A percentile compares a stretch with the other conserved stretches of the same genome.
Conservation (phyloP, 2,888 invertebrate species). For the Augochlorella aurata region DNA sequence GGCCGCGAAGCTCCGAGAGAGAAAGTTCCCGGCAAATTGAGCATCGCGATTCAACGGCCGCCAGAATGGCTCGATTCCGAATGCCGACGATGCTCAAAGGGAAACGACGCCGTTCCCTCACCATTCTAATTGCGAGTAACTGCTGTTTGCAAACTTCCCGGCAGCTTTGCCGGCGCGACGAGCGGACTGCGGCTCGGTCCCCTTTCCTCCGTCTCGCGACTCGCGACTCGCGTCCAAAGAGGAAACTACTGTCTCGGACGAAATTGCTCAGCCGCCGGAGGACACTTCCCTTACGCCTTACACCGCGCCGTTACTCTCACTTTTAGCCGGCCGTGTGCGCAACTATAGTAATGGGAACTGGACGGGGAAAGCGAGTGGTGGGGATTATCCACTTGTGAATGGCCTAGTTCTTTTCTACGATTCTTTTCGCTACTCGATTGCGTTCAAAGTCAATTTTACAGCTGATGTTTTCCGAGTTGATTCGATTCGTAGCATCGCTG, state of each 20-base stretch:
- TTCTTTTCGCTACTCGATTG: too few relatives aligned
- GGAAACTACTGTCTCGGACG: neutral
- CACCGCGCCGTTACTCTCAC: neutral
- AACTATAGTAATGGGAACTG: neutral
- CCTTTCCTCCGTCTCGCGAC: too few relatives aligned
- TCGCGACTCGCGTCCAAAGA: neutral
- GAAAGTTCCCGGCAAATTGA: constrained; percentile 2
- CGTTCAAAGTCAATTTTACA: too few relatives aligned
- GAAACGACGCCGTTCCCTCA: constrained; percentile 12
- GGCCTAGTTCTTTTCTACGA: neutral
- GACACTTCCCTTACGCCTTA: neutral
- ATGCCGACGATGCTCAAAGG: constrained; percentile 14
- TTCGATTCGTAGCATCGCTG: too few relatives aligned
- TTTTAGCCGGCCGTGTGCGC: neutral
- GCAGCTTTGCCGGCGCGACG: neutral
- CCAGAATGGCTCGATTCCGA: constrained; percentile 17
- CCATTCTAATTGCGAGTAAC: constrained; percentile 20
- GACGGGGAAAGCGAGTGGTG: neutral
- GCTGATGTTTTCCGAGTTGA: too few relatives aligned
- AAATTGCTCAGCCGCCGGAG: neutral
- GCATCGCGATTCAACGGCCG: constrained; percentile 18
- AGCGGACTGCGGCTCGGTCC: too few relatives aligned
- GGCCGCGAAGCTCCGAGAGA: neutral
- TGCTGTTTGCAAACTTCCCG: constrained; percentile 17
- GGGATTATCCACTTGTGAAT: neutral